Conservation (phyloP, 92 coral and sea anemone genomes). For the Palythoa caribaeorum region DNA sequence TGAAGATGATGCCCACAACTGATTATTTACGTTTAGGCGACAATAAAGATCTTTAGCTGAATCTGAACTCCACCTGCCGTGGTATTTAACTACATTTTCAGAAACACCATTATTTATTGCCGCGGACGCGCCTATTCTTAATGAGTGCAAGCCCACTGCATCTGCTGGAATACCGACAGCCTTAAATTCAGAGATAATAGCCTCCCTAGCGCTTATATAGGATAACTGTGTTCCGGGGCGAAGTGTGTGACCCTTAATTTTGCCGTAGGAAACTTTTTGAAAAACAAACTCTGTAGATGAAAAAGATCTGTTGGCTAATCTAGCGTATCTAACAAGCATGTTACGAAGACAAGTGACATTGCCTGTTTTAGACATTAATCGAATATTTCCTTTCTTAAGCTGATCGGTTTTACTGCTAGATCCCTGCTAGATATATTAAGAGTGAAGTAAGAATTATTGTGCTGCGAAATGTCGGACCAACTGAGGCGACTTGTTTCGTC, state of each 20-base stretch:
- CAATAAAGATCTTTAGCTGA: no score
- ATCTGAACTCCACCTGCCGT: no score
- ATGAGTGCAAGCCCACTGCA: not conserved
- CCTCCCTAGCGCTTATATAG: constrained; percentile 21
- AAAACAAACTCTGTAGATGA: constrained; percentile 2
- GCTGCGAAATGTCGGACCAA: constrained; percentile 28
- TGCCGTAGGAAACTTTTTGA: constrained; percentile 27
- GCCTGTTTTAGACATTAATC: constrained; percentile 26
- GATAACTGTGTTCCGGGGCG: constrained; percentile 25
- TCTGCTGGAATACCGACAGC: constrained; percentile 2
- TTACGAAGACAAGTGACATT: constrained; percentile 16
- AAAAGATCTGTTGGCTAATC: constrained; percentile 15
- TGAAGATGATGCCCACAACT: no score
- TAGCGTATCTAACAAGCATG: constrained; percentile 29
- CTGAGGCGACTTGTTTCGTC: constrained; percentile 9
- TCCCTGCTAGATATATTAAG: not conserved
- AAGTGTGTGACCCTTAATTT: constrained; percentile 23
- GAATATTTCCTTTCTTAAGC: constrained; percentile 22
- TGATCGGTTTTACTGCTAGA: constrained; percentile 9
- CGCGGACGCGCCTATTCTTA: no score
- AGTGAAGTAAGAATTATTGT: not conserved
- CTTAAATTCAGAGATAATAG: constrained; percentile 19
- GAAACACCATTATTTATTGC: no score
- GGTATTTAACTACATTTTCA: no score
- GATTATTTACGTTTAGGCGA: no score